Percentiles rank a stretch among this genome's conserved stretches.
These are phyloP conservation scores for Cephus pygmeus DNA, from an alignment of 2,888 invertebrate species.

Conservation along the genomic window DNA sequence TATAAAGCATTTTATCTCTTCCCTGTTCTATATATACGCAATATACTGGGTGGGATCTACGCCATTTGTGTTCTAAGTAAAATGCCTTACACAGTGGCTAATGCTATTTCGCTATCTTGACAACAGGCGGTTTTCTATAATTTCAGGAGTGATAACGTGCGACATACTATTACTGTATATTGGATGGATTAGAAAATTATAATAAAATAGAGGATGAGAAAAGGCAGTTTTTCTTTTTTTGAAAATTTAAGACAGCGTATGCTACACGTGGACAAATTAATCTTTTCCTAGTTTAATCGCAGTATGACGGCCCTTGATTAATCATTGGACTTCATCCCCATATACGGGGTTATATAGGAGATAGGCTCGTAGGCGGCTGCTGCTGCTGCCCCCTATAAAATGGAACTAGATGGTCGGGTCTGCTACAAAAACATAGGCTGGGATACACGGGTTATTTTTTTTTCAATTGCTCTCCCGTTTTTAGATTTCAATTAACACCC, in stretches of 20 bases:
- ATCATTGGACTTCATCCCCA: not conserved
- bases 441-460: not conserved
- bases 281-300: not conserved
- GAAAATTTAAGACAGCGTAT: not conserved
- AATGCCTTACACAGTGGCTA: not conserved
- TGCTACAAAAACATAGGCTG: not conserved
- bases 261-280: not conserved
- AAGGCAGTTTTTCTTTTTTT: not conserved
- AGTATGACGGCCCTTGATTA: not conserved
- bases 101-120: not conserved
- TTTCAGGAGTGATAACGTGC: not conserved
- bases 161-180: not conserved
- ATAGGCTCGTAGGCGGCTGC: not conserved
- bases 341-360: not conserved
- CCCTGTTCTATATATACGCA: not conserved
- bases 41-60: not conserved
- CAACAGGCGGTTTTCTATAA: not conserved
- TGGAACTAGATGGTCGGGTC: not conserved
- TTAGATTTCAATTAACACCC: not conserved
- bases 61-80: not conserved
- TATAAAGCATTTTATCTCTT: not conserved
- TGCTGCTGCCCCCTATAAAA: not conserved
- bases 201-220: not conserved
- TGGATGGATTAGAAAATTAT: not conserved
- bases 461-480: not conserved